Conservation (phyloP, 2,113 vertebrate species). For the Xenopus laevis region DNA sequence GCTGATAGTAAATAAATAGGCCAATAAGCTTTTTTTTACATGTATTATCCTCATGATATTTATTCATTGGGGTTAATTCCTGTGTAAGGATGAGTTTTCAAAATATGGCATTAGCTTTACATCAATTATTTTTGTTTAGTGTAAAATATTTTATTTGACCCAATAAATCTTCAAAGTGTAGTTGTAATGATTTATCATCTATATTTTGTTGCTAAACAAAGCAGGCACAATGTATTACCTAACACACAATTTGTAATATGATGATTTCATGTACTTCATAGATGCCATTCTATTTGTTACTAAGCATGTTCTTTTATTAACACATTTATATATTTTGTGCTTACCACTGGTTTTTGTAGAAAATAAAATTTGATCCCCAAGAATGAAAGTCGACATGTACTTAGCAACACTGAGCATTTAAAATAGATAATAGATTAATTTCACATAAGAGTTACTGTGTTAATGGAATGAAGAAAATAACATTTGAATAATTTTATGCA, state of each 20-base stretch:
- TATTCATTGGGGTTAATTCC: no score
- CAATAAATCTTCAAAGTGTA: no score
- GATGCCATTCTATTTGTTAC: neutral
- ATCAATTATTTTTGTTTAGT: no score
- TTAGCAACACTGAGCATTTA: slow-evolving; percentile 32
- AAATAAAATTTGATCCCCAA: slow-evolving; percentile 16
- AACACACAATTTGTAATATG: neutral
- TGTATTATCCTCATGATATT: no score
- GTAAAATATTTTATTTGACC: no score
- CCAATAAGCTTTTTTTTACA: no score
- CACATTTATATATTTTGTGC: neutral
- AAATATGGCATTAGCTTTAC: no score
- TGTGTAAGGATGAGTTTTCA: no score
- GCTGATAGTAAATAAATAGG: no score
- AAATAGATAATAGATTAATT: slow-evolving; percentile 36
- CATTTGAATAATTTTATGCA: slow-evolving; percentile 45
- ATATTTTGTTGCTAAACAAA: no score
- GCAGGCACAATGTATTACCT: no score
- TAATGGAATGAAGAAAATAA: slow-evolving; percentile 44
- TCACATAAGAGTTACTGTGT: slow-evolving; percentile 21
- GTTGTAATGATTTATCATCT: no score
- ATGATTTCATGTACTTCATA: neutral
- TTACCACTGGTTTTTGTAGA: slow-evolving; percentile 10
- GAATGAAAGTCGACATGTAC: slow-evolving; percentile 20
- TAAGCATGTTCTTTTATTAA: neutral